Base-by-base conservation (phyloP, 1,140 invertebrate species). In the Arctopsyche grandis region DNA sequence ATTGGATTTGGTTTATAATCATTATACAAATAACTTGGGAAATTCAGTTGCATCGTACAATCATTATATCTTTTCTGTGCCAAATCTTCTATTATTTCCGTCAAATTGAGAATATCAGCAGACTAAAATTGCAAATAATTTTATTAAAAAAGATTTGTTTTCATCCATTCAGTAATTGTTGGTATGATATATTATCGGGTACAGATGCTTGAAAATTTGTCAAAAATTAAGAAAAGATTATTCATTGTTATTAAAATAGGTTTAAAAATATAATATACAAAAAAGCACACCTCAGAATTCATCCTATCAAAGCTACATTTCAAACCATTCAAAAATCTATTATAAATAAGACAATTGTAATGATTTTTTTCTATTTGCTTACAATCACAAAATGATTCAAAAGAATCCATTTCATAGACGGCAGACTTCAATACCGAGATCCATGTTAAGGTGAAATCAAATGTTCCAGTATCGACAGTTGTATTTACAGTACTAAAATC, bases 1-100 rank as follows among this genome's bases (percentile, higher is more conserved):
- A 63, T 22, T 21, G 79, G 79, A 76, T 80, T 77, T 52, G 48
- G 22, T 44, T 38, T 19, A 9, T 77, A 14, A 69, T 22, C 10
- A 24, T 43, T 60, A 29, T 69, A 38, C 22, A 43, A 38, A 21
- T 9, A 38, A 16, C 56, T 56, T 69, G 0, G 9, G 1, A 29
- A 16, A 3, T 69, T 69, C 1, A 9, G 9, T 60, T 14, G 14
- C 14, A 44, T 26, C 12, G 5, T 56, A 1, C 14, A 4, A 10
- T 21, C 9, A 14, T 24, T 9, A 52, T 16, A 5, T 38, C 9
- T 70, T 3, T 38, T n/a, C 0, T 43, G 19, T 63, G 74, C 38
- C 21, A 69, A 21, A 4, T 48, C 4, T 29, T 77, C 75, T 16
- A 77, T 48, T 48, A n/a, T n/a, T n/a, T 46, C 9, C 9, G 66